Evolutionary conservation across 2,113 vertebrate genomes (phyloP).

Genomic region (Carassius carassius): DNA sequence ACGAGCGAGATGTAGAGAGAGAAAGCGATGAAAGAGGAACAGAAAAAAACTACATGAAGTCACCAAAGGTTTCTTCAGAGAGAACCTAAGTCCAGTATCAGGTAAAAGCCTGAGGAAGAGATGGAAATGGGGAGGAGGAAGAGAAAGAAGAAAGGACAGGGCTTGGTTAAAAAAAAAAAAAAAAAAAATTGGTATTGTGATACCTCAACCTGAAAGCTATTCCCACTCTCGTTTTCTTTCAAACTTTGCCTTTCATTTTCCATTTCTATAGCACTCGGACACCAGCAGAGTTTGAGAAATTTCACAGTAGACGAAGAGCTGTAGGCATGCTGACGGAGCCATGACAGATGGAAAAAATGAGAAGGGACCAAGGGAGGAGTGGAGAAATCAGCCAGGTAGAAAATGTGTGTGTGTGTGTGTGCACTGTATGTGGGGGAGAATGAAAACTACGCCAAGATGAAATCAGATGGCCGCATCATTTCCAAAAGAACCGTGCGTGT

Average conservation of each 20-base stretch:
- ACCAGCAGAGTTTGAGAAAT: constrained; percentile 44
- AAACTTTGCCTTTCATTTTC: constrained; percentile 49
- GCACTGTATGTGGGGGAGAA: constrained; percentile 10
- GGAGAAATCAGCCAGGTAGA: constrained; percentile 30
- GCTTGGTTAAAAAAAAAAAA: background rate
- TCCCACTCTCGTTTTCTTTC: constrained; percentile 26
- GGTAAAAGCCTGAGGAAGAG: constrained; percentile 9
- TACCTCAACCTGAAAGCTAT: background rate
- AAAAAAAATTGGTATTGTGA: background rate
- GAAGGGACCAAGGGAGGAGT: constrained; percentile 23
- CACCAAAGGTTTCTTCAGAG: constrained; percentile 24
- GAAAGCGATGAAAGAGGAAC: background rate
- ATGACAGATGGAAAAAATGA: constrained; percentile 41
- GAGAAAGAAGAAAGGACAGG: background rate
- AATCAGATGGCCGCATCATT: constrained; percentile 11
- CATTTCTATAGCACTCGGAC: constrained; percentile 33
- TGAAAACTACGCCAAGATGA: constrained; percentile 12
- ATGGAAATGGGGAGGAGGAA: background rate
- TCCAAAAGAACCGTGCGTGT: background rate
- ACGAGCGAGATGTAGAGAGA: background rate
- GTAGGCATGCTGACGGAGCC: constrained; percentile 35
- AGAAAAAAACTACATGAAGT: background rate
- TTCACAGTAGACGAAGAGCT: constrained; percentile 40
- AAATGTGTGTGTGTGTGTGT: constrained; percentile 45
- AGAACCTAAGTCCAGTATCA: constrained; percentile 34